Conservation (phyloP, 2,113 vertebrate species). For the Myotis lucifugus region DNA sequence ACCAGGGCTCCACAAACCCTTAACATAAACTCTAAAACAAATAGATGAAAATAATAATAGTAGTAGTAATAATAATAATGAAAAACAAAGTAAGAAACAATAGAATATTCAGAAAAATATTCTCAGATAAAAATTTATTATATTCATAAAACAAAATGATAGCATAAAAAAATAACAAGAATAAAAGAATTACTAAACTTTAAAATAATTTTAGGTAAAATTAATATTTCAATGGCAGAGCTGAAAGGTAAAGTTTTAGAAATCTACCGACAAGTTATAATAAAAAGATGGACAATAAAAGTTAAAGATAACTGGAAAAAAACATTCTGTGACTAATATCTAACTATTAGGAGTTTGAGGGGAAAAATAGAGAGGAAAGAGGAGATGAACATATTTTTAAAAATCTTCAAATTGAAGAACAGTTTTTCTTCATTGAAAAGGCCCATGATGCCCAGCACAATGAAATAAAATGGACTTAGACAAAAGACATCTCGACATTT, state of each 20-base stretch:
- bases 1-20: neutral
- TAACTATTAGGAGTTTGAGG: neutral
- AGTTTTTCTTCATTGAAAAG: slow-evolving; percentile 8
- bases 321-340: neutral
- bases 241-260: neutral
- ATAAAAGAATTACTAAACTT: neutral
- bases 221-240: neutral
- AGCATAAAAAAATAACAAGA: neutral
- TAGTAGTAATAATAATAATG: neutral
- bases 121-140: neutral
- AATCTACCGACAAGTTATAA: neutral
- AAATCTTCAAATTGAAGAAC: neutral
- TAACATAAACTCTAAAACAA: neutral
- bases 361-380: neutral
- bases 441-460: neutral
- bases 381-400: neutral
- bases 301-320: neutral
- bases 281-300: neutral
- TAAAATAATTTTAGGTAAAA: neutral
- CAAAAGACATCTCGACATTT: neutral
- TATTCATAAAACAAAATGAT: neutral
- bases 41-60: neutral
- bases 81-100: neutral
- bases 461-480: neutral
- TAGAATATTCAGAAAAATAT: neutral